A percentile compares a stretch with the other conserved stretches of the same genome.
Conservation (phyloP, 2,113 vertebrate species). For the Damaliscus lunatus region DNA sequence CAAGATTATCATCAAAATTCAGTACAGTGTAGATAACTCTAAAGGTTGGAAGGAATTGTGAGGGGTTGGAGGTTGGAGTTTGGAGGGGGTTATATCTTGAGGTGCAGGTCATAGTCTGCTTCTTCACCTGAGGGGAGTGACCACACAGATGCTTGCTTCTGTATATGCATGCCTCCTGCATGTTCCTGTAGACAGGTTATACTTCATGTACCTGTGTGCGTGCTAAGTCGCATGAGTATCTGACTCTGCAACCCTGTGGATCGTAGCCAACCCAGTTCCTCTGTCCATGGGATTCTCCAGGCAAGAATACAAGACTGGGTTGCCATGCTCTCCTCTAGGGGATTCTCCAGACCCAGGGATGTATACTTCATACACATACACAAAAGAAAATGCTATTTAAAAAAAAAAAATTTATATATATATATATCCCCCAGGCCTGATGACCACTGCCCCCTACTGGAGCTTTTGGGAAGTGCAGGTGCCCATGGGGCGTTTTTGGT, state of each 20-base stretch:
- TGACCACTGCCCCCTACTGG: conserved; percentile 80
- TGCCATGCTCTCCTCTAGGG: not conserved
- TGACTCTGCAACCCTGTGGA: not conserved
- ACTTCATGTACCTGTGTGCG: fast-evolving
- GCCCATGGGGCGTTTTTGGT: conserved; percentile 64
- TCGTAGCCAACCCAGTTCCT: not conserved
- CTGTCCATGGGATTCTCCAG: not conserved
- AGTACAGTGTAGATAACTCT: not conserved
- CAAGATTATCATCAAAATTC: not conserved
- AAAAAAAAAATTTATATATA: too few relatives aligned
- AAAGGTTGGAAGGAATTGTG: not conserved
- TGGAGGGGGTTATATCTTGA: not conserved
- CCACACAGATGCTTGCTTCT: not conserved
- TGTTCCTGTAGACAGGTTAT: not conserved
- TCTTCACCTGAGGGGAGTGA: not conserved
- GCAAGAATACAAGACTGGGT: not conserved
- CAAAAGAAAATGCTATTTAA: not conserved
- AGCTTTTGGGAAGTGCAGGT: conserved; percentile 84
- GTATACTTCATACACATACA: not conserved
- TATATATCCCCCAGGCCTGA: conserved; percentile 78
- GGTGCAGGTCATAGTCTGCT: not conserved
- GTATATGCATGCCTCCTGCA: not conserved
- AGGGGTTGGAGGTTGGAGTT: not conserved
- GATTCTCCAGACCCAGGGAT: not conserved
- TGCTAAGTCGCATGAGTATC: not conserved